Evolutionary conservation across 2,888 invertebrate species (phyloP).

Genomic region (Drosophila mercatorum): DNA sequence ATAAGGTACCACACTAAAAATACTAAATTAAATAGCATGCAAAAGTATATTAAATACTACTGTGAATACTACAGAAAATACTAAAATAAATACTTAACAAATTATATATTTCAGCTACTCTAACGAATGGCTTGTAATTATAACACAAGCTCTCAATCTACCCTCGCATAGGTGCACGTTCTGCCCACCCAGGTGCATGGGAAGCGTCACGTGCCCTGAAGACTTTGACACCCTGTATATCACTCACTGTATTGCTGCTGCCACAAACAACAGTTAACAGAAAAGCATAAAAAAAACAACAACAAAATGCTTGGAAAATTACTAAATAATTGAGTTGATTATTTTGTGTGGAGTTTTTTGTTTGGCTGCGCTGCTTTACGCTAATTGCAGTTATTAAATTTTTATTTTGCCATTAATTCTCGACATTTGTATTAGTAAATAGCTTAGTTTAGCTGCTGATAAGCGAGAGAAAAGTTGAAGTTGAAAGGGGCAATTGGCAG

Average conservation of each 20-base stretch:
- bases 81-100: too few species aligned
- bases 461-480: neutral
- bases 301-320: slow-evolving; percentile 44
- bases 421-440: neutral
- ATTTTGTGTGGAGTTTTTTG: slow-evolving; percentile 23
- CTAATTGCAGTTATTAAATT: slow-evolving; percentile 53
- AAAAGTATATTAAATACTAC: too few species aligned
- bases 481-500: neutral
- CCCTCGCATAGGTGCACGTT: neutral
- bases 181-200: too few species aligned
- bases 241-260: neutral
- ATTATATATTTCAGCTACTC: too few species aligned
- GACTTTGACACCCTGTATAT: slow-evolving; percentile 29
- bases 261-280: slow-evolving; percentile 26
- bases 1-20: neutral
- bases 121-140: too few species aligned
- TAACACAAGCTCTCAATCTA: neutral
- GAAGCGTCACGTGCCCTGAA: neutral
- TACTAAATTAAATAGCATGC: too few species aligned
- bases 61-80: too few species aligned
- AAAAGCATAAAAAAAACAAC: neutral
- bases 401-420: slow-evolving; percentile 31
- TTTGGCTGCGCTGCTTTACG: slow-evolving; percentile 22
- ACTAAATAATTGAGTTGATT: slow-evolving; percentile 59
- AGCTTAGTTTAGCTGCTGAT: neutral